phyloP scores from a whole-genome alignment of 2,888 invertebrate genomes.

The Galeruca laticollis region DNA sequence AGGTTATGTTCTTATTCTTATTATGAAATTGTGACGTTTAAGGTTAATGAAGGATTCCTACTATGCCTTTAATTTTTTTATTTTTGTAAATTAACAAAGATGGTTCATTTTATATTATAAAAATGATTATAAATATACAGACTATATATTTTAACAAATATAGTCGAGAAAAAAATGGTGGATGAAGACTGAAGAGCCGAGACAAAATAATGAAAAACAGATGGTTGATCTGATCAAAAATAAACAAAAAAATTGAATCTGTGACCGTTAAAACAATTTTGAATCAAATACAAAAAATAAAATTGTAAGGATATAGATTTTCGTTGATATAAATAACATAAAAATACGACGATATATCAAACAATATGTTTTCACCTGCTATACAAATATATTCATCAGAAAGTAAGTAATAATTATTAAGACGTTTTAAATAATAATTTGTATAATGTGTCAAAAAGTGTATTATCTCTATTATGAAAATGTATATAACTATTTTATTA shows the following conservation, averaged over 20 bases:
- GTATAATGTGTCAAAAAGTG: not conserved
- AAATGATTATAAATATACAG: too few species aligned
- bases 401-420: conserved; percentile 40
- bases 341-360: conserved; percentile 9
- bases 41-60: too few species aligned
- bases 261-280: conserved; percentile 14
- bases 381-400: conserved; percentile 42
- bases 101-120: too few species aligned
- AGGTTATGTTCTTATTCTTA: not conserved
- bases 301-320: not conserved
- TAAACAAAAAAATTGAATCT: conserved; percentile 24
- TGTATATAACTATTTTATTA: not conserved
- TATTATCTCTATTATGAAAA: not conserved
- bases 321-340: not conserved
- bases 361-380: conserved; percentile 43
- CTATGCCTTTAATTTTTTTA: too few species aligned
- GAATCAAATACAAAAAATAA: not conserved
- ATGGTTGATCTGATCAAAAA: conserved; percentile 14
- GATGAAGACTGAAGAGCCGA: not conserved
- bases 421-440: not conserved
- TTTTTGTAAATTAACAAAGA: too few species aligned
- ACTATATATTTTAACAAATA: too few species aligned
- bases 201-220: not conserved
- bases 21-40: not conserved
- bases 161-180: not conserved